These are phyloP conservation scores for Cyrtonyx montezumae DNA, from an alignment of 2,113 vertebrate species.

Conservation along the genomic window DNA sequence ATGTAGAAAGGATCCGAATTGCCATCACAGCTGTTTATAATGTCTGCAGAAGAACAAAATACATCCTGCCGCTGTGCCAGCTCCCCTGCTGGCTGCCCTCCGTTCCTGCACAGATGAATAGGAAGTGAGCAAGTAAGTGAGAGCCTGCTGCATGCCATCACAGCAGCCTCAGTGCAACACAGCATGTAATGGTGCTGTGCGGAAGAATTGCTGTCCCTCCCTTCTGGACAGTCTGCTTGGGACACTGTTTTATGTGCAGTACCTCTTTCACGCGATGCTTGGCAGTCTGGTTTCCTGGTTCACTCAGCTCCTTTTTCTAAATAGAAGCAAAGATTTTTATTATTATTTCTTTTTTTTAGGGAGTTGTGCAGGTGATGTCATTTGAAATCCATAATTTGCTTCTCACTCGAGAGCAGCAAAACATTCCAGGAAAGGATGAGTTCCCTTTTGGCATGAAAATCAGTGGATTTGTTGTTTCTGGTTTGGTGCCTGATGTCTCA, in stretches of 20 bases:
- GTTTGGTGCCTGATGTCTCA: not conserved
- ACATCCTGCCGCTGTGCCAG: not conserved
- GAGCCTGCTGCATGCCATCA: not conserved
- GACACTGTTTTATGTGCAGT: not conserved
- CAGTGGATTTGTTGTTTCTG: not conserved
- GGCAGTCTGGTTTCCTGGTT: not conserved
- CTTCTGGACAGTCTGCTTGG: not conserved
- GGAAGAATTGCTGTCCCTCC: not conserved
- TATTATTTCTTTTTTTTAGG: not conserved
- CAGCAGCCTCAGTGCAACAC: not conserved
- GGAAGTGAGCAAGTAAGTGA: not conserved
- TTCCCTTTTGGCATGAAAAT: constrained; percentile 13
- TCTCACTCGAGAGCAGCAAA: not conserved
- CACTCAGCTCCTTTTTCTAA: not conserved
- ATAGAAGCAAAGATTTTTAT: not conserved
- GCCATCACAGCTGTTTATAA: not conserved
- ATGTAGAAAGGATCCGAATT: not conserved
- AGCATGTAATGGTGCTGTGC: rapidly evolving
- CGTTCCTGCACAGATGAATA: not conserved
- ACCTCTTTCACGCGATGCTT: constrained; percentile 12
- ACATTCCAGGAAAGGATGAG: constrained; percentile 45
- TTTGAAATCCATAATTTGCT: not conserved
- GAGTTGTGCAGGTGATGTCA: not conserved
- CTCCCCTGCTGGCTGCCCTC: not conserved
- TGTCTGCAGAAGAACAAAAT: not conserved